Percentiles rank a stretch among this genome's conserved stretches.
phyloP scores from a whole-genome alignment of 2,797 vertebrate genomes.

The Taeniopygia guttata region DNA sequence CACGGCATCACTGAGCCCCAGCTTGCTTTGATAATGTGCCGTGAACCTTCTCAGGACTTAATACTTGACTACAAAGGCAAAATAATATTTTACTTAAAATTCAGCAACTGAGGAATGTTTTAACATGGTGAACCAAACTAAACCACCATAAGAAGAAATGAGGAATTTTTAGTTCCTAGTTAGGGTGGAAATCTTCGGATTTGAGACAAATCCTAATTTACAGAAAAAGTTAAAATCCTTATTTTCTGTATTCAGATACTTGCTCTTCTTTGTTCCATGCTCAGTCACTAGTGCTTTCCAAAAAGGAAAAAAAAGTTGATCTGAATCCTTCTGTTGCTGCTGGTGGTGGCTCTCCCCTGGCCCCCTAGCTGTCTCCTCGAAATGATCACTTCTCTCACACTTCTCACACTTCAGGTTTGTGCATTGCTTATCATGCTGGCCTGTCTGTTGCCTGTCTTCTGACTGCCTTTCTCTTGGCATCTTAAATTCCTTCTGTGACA shows the following conservation, averaged over 20 bases:
- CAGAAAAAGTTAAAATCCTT: not conserved
- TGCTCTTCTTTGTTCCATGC: not conserved
- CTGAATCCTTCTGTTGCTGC: not conserved
- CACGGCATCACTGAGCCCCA: not conserved
- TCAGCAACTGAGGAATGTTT: not conserved
- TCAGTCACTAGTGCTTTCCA: not conserved
- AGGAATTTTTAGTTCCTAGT: not conserved
- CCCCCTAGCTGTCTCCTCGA: not conserved
- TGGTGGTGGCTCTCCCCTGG: not conserved
- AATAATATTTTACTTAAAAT: not conserved
- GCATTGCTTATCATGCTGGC: not conserved
- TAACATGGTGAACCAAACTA: not conserved
- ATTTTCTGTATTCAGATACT: not conserved
- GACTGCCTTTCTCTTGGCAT: not conserved
- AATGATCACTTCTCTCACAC: not conserved
- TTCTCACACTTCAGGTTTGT: not conserved
- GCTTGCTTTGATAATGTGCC: not conserved
- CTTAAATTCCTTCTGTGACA: not conserved
- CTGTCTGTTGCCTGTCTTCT: not conserved
- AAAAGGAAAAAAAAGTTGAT: not conserved
- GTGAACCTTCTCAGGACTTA: not conserved
- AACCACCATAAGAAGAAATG: not conserved
- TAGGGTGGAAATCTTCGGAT: not conserved
- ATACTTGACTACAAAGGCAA: not conserved
- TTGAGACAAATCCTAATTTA: not conserved